Conservation (phyloP, 1,140 invertebrate genomes). For the Drosophila neocordata region DNA sequence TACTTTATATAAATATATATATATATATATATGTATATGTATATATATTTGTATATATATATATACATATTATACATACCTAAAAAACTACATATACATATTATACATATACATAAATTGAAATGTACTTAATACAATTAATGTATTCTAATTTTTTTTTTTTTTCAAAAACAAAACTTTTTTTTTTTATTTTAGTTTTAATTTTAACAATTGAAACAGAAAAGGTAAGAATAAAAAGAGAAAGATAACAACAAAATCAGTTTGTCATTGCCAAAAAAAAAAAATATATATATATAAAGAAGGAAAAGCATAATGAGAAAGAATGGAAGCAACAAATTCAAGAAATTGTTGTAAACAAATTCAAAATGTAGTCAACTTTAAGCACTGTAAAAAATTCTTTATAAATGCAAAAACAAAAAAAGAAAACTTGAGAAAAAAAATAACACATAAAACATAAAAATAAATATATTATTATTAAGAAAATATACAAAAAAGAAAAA, state of each 20-base stretch:
- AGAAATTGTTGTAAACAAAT: conserved; percentile 47
- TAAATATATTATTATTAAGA: conserved; percentile 49
- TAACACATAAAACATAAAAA: too few relatives aligned
- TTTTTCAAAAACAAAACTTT: not conserved
- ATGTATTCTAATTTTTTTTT: conserved; percentile 27
- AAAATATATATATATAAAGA: conserved; percentile 17
- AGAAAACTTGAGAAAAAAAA: too few relatives aligned
- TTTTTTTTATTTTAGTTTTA: conserved; percentile 7
- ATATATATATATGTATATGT: conserved; percentile 56
- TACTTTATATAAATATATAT: conserved; percentile 73
- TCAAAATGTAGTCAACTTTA: conserved; percentile 53
- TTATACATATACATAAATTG: conserved; percentile 67
- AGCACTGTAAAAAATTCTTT: conserved; percentile 55
- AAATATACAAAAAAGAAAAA: not conserved
- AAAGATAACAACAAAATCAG: conserved; percentile 67
- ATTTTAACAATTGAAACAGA: conserved; percentile 51
- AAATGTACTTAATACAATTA: conserved; percentile 61
- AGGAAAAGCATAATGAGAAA: conserved; percentile 10
- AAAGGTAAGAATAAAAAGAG: conserved; percentile 3
- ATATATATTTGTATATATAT: conserved; percentile 66
- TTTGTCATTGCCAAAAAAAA: conserved; percentile 70
- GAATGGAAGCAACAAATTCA: conserved; percentile 24
- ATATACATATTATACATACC: conserved; percentile 17
- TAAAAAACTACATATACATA: conserved; percentile 41
- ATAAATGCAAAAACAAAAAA: too few relatives aligned